phyloP scores from a whole-genome alignment of 1,140 invertebrate species.

The Drosophila sp. region DNA sequence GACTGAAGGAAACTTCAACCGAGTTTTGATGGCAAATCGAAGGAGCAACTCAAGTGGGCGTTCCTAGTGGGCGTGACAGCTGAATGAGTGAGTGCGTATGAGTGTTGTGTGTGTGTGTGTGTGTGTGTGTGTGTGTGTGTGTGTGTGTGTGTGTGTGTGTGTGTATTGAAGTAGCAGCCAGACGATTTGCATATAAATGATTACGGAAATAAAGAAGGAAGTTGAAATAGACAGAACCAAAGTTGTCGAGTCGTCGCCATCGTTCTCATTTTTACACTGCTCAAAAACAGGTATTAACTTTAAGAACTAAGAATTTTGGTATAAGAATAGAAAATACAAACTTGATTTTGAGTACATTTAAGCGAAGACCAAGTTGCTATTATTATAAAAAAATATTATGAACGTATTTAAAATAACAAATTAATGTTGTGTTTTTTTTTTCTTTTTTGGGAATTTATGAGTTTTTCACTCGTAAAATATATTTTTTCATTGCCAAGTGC shows the following conservation, averaged over 20 bases:
- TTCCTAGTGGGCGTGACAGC: conserved; percentile 31
- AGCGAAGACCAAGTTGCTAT: too few species aligned
- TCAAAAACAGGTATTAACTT: too few species aligned
- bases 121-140: conserved; percentile 25
- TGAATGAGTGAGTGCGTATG: conserved; percentile 22
- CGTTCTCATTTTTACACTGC: neutral
- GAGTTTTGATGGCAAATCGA: conserved; percentile 75
- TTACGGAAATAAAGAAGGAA: conserved; percentile 83
- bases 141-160: conserved; percentile 34
- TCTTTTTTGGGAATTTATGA: too few species aligned
- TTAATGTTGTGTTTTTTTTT: too few species aligned
- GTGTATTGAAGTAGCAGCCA: conserved; percentile 51
- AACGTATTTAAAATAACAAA: too few species aligned
- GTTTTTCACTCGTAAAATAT: too few species aligned
- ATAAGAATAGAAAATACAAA: too few species aligned
- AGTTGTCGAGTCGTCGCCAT: conserved; percentile 43
- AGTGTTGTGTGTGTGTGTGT: conserved; percentile 27
- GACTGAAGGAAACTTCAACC: conserved; percentile 39
- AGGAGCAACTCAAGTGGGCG: conserved; percentile 52
- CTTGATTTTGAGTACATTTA: too few species aligned
- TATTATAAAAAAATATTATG: too few species aligned
- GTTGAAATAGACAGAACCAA: conserved; percentile 74
- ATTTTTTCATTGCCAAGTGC: too few species aligned
- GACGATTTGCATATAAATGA: conserved; percentile 83
- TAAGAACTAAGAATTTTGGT: too few species aligned